Base-by-base conservation (phyloP, 2,113 vertebrate genomes). In the Catagonus wagneri region DNA sequence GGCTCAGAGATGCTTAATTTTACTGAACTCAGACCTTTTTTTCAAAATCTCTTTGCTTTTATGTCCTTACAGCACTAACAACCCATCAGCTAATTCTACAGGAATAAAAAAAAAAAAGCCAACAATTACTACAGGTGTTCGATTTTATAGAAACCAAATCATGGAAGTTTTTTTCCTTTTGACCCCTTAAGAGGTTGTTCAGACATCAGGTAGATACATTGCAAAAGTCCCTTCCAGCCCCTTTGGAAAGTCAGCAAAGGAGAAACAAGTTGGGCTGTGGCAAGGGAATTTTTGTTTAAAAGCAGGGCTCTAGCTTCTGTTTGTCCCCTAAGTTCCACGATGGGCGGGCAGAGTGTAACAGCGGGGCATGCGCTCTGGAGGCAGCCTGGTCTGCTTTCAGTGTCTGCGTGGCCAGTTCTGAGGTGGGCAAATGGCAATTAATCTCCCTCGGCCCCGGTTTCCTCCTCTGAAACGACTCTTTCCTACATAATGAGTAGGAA, bases 111-210 rank as follows among this genome's bases (percentile, higher is more conserved):
- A 65, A 63, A 19, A 83, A 72, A 92, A n/a, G 6, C 58, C 9
- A 44, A 83, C 34, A 83, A 25, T 93, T 80, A 74, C 29, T 68
- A 12, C 36, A 92, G 60, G 72, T 92, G 25, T 92, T 95, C 89
- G 78, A 93, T 89, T 60, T 95, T 89, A 50, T 61, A 92, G 78
- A 89, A 91, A 84, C 44, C n/a, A 75, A 88, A 93, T 79, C 65
- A 56, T 63, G 85, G 39, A 66, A n/a, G 17, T 83, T 7, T 61
- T 22, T 68, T 29, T 84, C 44, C 44, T 79, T 86, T 34, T 23
- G 78, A 80, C 20, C 32, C 71, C 39, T 79, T 85, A 32, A 87
- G 63, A 71, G 36, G 17, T 60, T 80, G 10, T 69, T 75, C 52
- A 50, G 74, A 76, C n/a, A 52, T 75, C 32, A 65, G 66, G 54